Conservation (phyloP, 2,888 invertebrate species). For the Dynastes grantii region DNA sequence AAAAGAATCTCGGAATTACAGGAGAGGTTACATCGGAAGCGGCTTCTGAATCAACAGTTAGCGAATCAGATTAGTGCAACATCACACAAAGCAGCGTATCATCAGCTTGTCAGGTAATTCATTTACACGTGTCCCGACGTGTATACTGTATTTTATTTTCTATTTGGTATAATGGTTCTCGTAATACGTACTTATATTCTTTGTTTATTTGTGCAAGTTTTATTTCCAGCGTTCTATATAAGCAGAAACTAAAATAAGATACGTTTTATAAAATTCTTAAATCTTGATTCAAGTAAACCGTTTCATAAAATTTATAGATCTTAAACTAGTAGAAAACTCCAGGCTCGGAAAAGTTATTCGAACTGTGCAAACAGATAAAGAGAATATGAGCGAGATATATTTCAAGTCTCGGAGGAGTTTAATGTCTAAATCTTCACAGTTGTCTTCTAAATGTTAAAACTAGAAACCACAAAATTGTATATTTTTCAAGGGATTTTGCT, state of each 20-base stretch:
- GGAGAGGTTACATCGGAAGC: slow-evolving; percentile 90
- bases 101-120: slow-evolving; percentile 68
- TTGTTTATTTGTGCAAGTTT: not conserved
- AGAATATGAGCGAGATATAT: no score
- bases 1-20: slow-evolving; percentile 95
- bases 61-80: slow-evolving; percentile 76
- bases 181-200: no score
- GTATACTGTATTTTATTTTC: not conserved
- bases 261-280: not conserved
- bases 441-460: no score
- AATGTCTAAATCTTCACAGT: no score
- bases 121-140: not conserved
- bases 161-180: not conserved
- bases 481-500: no score
- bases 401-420: no score
- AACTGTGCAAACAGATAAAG: no score
- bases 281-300: not conserved
- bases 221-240: not conserved
- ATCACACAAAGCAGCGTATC: slow-evolving; percentile 69
- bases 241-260: not conserved
- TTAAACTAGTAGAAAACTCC: no score
- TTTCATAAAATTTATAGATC: no score
- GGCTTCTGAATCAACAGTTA: slow-evolving; percentile 86
- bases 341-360: no score
- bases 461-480: no score